Base-by-base conservation (phyloP, 2,113 vertebrate genomes). In the Psophia crepitans region DNA sequence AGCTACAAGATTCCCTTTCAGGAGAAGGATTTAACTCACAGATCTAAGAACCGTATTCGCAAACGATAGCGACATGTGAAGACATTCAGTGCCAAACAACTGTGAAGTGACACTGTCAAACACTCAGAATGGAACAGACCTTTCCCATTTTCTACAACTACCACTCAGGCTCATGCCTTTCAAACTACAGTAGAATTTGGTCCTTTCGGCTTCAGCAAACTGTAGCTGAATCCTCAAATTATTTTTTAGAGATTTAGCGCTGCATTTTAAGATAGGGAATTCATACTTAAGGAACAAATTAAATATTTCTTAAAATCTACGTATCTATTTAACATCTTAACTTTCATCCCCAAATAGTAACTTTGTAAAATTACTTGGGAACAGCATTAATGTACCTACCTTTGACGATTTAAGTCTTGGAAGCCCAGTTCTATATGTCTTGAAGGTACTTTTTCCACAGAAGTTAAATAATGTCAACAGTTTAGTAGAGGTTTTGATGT, bases 381-480 rank as follows among this genome's bases (percentile, higher is more conserved):
- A 98, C 98, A 98, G 97, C 97, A 98, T 98, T 98, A 98, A 97
- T 97, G 97, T 97, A 99, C 99, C 99, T 99, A 99, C 99, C 99
- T 99, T 98, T 96, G 96, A 97, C 97, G 96, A 96, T 96, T 98
- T 98, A 98, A 94, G 98, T 99, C 99, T 98, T 98, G 97, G 99
- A 98, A 99, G 98, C 98, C 98, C 98, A 98, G 99, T 98, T 98
- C 98, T 98, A 98, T 98, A 98, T 98, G 97, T 99, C 98, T 99
- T 97, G 98, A 98, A 98, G 98, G 98, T 98, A 98, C 98, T 99
- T 99, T 98, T 98, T 98, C 98, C 98, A 98, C 98, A 98, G 98
- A 98, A 98, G 98, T 99, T 98, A 99, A 98, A 99, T 98, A 99
- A 99, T 98, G 98, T 99, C 98, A 98, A 99, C 98, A 99, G 99